Base-by-base conservation (phyloP, 2,113 vertebrate species). In the Chionis minor region DNA sequence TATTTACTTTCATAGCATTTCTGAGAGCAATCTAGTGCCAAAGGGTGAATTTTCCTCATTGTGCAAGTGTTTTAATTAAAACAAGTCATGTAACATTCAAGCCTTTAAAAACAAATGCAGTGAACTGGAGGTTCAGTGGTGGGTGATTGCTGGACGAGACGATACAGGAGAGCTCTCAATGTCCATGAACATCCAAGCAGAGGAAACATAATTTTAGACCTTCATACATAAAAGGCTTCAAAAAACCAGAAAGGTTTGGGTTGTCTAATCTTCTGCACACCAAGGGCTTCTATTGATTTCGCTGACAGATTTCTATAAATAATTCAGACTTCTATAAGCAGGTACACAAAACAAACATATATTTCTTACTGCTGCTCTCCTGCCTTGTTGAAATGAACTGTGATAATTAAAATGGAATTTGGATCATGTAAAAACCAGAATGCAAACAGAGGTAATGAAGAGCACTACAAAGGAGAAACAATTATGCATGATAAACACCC, bases 381-480 rank as follows among this genome's bases (percentile, higher is more conserved):
- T 85, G 23, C 9, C 28, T n/a, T 65, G 35, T 33, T 89, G 65
- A 88, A 95, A 73, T 51, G 1, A 35, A 65, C 70, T 73, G 70
- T 42, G 21, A 33, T 51, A 73, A 10, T 58, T 86, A 44, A 22
- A 55, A 49, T 22, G 26, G 23, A 87, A 45, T 79, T 83, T 78
- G 90, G 35, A 82, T 21, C 3, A 1, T 20, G 21, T 14, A 52
- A 75, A 85, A 89, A 71, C 32, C 10, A 79, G 44, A 92, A 75
- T 44, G 30, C 18, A 87, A 75, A 15, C 4, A 61, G 27, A 87
- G 14, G 33, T 63, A 91, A 79, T 75, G 70, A 89, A 73, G 69
- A 91, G n/a, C 52, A 74, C 63, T 86, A 79, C 44, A 92, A 91
- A 87, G n/a, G 56, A 91, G 67, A 79, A 94, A 81, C 42, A 94